Evolutionary conservation across 2,888 invertebrate species (phyloP), one percentile per base, ranked within the genome.

Genomic region (Lepas anatifera): DNA sequence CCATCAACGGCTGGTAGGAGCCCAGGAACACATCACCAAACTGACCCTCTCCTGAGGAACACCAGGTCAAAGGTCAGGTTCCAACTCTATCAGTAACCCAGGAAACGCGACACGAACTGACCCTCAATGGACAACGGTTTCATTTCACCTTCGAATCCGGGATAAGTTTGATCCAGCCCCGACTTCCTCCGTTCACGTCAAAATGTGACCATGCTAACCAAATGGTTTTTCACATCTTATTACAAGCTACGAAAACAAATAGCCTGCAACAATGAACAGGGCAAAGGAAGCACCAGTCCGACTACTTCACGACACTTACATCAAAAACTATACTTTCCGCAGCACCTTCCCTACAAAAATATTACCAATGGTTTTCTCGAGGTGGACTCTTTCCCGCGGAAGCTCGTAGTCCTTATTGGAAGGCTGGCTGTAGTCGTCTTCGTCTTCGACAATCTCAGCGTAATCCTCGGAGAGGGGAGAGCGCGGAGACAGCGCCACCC

Each of bases 1-100:
- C 89, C 74, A 92, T 82, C 22, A 85, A 78, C 0, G 58, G 18
- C 6, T 18, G 27, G 71, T 86, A 90, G 18, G 85, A 84, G 76
- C 98, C 98, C 81, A 92, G 92, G 79, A 96, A 95, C 18, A 99
- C 98, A 79, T 98, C 98, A 6, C 98, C 98, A 81, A 99, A 99
- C 79, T 99, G 98, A 11, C 98, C 99, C 79, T 97, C 95, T 0
- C 98, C 58, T 58, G 58, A 13, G 10, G 52, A n/a, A 16, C 48
- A 16, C 8, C 46, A 16, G 25, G 25, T 25, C 25, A 50, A n/a
- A 25, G 41, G 41, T n/a, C n/a, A n/a, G n/a, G n/a, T n/a, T n/a
- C n/a, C n/a, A n/a, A n/a, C n/a, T n/a, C n/a, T n/a, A n/a, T n/a
- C n/a, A n/a, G n/a, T n/a, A n/a, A n/a, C n/a, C n/a, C n/a, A n/a